Evolutionary conservation across 2,888 invertebrate species (phyloP), one percentile per base, ranked within the genome.

Genomic region (Ornithoptera priamus): DNA sequence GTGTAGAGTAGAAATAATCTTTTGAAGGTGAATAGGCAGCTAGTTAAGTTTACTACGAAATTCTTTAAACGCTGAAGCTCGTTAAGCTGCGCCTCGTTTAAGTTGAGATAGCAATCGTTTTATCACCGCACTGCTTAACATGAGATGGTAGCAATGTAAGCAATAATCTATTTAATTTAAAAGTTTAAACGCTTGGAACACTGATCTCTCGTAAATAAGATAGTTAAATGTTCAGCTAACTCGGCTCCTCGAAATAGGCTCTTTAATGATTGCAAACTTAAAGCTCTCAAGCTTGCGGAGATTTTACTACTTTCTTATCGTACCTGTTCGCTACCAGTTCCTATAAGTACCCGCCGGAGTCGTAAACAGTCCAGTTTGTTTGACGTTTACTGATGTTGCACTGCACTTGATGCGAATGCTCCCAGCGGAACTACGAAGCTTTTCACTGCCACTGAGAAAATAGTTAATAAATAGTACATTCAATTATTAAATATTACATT

Each of bases 321-420:
- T 58, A 20, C 22, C 20, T 24, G 12, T 24, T 15, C 12, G 57
- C 57, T 58, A 58, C 57, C 57, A 58, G 57, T 58, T 58, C 20
- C 22, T 58, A n/a, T 24, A 22, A 58, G 22, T 22, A 15, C 57
- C 56, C 2, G 57, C n/a, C 57, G n/a, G 22, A 10, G 57, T 24
- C 57, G 22, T 58, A 58, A 58, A 58, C 22, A 24, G 57, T 58
- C 57, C 57, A 58, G 57, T 58, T 58, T 56, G 20, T 56, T 56
- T 58, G 57, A 58, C 57, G 57, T 58, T 58, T 58, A 58, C 57
- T 58, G 22, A 58, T n/a, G 50, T 63, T 17, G 50, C 22, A 8
- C 46, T n/a, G 53, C 53, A 53, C n/a, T n/a, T 53, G 53, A 46
- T 17, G 46, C 46, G 46, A 46, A 46, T 15, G 46, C 46, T 46